A percentile compares a stretch with the other conserved stretches of the same genome.
phyloP scores from a whole-genome alignment of 2,888 invertebrate species.

The Halictus ligatus region DNA sequence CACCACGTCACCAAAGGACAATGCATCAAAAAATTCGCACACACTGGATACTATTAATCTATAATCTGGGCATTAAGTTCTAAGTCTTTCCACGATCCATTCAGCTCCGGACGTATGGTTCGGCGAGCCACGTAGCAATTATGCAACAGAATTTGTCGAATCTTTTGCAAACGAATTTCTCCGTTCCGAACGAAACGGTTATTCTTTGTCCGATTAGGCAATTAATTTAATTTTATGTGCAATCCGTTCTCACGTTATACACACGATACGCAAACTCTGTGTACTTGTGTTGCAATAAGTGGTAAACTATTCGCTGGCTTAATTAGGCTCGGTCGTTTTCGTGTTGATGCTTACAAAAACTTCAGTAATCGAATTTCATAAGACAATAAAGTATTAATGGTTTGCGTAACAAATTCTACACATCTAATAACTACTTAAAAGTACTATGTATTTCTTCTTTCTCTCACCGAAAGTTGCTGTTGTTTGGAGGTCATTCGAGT shows the following conservation, averaged over 20 bases:
- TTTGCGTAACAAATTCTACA: slow-evolving; percentile 55
- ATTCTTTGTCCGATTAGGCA: neutral
- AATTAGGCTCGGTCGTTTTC: slow-evolving; percentile 36
- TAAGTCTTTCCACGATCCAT: slow-evolving; percentile 69
- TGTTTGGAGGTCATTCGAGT: slow-evolving; percentile 38
- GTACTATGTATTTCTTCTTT: slow-evolving; percentile 35
- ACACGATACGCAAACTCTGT: slow-evolving; percentile 12
- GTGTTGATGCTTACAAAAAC: slow-evolving; percentile 46
- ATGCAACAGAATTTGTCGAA: slow-evolving; percentile 13
- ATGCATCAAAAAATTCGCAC: slow-evolving; percentile 78
- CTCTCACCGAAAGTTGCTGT: slow-evolving; percentile 37
- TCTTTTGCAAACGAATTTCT: slow-evolving; percentile 22
- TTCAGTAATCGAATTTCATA: slow-evolving; percentile 62
- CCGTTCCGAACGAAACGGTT: neutral
- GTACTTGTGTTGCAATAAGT: slow-evolving; percentile 22
- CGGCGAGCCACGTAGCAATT: slow-evolving; percentile 21
- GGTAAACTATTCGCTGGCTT: slow-evolving; percentile 22
- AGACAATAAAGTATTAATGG: slow-evolving; percentile 59
- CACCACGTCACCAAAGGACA: slow-evolving; percentile 82
- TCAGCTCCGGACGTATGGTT: slow-evolving; percentile 43
- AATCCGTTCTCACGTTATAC: slow-evolving; percentile 20
- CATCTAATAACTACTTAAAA: slow-evolving; percentile 37
- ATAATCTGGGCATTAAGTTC: slow-evolving; percentile 56
- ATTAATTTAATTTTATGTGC: slow-evolving; percentile 8
- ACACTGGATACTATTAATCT: slow-evolving; percentile 82